These are phyloP conservation scores for Dasypogon diadema DNA, from an alignment of 2,888 invertebrate species.

Conservation along the genomic window DNA sequence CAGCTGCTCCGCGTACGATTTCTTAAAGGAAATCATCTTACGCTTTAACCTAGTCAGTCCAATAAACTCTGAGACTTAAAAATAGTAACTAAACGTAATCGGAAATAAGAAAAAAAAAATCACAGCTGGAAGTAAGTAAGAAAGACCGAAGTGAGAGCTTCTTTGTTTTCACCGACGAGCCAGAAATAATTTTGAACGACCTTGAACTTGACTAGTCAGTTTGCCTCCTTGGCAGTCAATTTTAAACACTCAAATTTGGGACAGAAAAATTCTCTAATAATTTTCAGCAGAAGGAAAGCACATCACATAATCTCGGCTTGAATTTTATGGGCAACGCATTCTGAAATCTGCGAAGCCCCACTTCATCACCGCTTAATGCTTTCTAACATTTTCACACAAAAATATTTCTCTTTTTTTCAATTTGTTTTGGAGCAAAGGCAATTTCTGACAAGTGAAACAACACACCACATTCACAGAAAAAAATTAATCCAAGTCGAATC, in stretches of 20 bases:
- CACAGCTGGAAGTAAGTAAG: slow-evolving; percentile 37
- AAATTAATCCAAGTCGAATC: neutral
- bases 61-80: slow-evolving; percentile 16
- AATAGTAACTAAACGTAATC: neutral
- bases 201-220: slow-evolving; percentile 53
- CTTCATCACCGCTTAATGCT: slow-evolving; percentile 50
- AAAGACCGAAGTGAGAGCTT: neutral
- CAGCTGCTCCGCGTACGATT: slow-evolving; percentile 84
- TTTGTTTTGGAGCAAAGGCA: slow-evolving; percentile 27
- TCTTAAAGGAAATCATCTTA: slow-evolving; percentile 84
- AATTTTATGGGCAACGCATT: slow-evolving; percentile 56
- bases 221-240: slow-evolving; percentile 31
- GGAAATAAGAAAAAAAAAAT: slow-evolving; percentile 17
- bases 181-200: slow-evolving; percentile 40
- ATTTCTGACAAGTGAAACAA: neutral
- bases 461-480: slow-evolving; percentile 10
- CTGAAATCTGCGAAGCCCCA: slow-evolving; percentile 54
- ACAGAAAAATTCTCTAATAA: too few relatives aligned
- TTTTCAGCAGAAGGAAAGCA: too few relatives aligned
- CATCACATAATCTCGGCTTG: neutral
- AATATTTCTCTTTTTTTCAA: neutral
- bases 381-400: slow-evolving; percentile 42
- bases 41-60: slow-evolving; percentile 43
- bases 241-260: too few relatives aligned
- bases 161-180: neutral